These are phyloP conservation scores for Dilophus febrilis DNA, from an alignment of 2,888 invertebrate genomes.

Conservation along the genomic window DNA sequence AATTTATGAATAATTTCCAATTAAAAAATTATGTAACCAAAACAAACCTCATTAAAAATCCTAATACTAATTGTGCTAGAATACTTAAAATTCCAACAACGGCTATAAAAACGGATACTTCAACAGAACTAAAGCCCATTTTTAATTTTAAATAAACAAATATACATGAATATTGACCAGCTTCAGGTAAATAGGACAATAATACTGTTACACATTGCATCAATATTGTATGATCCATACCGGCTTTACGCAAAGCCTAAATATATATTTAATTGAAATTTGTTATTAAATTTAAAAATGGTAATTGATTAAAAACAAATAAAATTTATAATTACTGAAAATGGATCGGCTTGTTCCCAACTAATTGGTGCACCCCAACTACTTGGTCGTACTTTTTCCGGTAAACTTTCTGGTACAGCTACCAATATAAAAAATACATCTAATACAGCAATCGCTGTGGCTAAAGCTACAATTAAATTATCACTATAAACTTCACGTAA, in stretches of 20 bases:
- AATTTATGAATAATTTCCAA: neutral
- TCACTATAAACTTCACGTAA: slow-evolving; percentile 71
- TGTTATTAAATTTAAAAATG: neutral
- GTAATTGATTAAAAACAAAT: neutral
- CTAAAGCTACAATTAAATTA: slow-evolving; percentile 79
- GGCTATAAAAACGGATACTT: slow-evolving; percentile 96
- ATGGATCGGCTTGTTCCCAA: slow-evolving; percentile 98
- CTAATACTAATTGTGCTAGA: slow-evolving; percentile 78
- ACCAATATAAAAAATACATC: slow-evolving; percentile 97
- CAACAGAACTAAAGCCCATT: slow-evolving; percentile 88
- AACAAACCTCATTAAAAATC: slow-evolving; percentile 51
- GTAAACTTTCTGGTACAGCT: slow-evolving; percentile 94
- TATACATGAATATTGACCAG: slow-evolving; percentile 98
- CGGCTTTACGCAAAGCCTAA: slow-evolving; percentile 70
- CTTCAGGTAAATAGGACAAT: slow-evolving; percentile 93
- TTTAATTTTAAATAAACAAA: slow-evolving; percentile 96
- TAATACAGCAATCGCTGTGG: slow-evolving; percentile 86
- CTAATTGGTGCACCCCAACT: slow-evolving; percentile 78
- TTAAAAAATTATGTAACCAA: neutral
- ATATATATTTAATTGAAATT: too few relatives aligned
- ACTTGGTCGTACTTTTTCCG: slow-evolving; percentile 71
- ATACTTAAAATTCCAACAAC: slow-evolving; percentile 93
- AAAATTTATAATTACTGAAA: slow-evolving; percentile 42
- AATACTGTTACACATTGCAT: slow-evolving; percentile 96
- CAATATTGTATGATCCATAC: slow-evolving; percentile 87